Evolutionary conservation across 2,888 invertebrate genomes (phyloP).

Genomic region (Melolontha melolontha): DNA sequence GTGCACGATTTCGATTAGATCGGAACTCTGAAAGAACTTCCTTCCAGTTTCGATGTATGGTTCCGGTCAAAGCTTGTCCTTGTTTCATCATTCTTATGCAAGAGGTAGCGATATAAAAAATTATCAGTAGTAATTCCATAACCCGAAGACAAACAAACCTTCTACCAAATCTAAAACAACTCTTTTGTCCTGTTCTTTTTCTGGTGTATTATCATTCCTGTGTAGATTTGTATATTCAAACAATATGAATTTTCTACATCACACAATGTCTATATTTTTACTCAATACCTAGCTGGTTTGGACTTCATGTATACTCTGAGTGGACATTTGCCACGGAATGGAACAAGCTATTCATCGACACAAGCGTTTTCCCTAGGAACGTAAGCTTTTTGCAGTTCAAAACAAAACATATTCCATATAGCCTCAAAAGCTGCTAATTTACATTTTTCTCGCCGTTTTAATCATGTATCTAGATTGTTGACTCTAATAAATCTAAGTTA

Average conservation of each 20-base stretch:
- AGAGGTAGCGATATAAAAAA: slow-evolving; percentile 1
- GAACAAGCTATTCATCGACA: not conserved
- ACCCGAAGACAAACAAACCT: not conserved
- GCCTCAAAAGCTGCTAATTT: not conserved
- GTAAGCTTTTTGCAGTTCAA: not conserved
- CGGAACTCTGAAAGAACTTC: too few species aligned
- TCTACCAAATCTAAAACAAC: too few species aligned
- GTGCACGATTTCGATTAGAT: slow-evolving; percentile 3
- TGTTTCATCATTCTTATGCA: not conserved
- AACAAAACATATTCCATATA: slow-evolving; percentile 15
- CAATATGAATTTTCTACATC: slow-evolving; percentile 10
- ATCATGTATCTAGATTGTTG: too few species aligned
- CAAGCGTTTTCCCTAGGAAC: not conserved
- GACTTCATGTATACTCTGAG: not conserved
- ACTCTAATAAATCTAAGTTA: too few species aligned
- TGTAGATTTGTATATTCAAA: not conserved
- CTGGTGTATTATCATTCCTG: too few species aligned
- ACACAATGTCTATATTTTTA: slow-evolving; percentile 10
- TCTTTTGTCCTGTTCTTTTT: not conserved
- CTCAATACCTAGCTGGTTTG: not conserved
- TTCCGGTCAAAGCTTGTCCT: too few species aligned
- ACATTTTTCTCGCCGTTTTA: too few species aligned
- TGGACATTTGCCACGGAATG: slow-evolving; percentile 10
- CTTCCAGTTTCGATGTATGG: too few species aligned
- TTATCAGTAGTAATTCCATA: not conserved